Conservation (phyloP, 2,888 invertebrate genomes). For the Noctua janthe region DNA sequence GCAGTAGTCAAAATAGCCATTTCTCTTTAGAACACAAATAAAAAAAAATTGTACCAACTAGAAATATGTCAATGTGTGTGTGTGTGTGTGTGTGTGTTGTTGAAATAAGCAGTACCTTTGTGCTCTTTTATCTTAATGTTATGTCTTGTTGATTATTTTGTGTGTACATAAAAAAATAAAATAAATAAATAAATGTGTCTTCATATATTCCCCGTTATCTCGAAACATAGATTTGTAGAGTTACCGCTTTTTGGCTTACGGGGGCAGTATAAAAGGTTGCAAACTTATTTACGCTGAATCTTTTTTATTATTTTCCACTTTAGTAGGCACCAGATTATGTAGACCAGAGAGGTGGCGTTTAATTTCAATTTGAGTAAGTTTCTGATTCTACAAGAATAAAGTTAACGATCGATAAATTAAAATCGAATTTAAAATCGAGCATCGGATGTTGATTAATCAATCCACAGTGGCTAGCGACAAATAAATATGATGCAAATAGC, state of each 20-base stretch:
- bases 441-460: not conserved
- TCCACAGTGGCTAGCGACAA: not conserved
- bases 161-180: too few species aligned
- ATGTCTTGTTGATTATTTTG: too few species aligned
- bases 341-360: conserved; percentile 55
- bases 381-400: not conserved
- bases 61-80: too few species aligned
- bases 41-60: too few species aligned
- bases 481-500: not conserved
- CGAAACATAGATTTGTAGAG: not conserved
- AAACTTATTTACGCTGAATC: conserved; percentile 73
- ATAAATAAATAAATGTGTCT: not conserved
- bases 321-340: conserved; percentile 57
- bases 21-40: not conserved
- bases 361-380: not conserved
- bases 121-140: too few species aligned
- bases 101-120: too few species aligned
- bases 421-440: not conserved
- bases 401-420: not conserved
- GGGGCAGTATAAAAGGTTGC: conserved; percentile 58
- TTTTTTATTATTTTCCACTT: conserved; percentile 75
- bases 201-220: not conserved
- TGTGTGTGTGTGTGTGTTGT: too few species aligned
- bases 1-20: not conserved
- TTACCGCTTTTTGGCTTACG: not conserved